phyloP scores from a whole-genome alignment of 2,888 invertebrate genomes.

The Hyposoter dolosus region DNA sequence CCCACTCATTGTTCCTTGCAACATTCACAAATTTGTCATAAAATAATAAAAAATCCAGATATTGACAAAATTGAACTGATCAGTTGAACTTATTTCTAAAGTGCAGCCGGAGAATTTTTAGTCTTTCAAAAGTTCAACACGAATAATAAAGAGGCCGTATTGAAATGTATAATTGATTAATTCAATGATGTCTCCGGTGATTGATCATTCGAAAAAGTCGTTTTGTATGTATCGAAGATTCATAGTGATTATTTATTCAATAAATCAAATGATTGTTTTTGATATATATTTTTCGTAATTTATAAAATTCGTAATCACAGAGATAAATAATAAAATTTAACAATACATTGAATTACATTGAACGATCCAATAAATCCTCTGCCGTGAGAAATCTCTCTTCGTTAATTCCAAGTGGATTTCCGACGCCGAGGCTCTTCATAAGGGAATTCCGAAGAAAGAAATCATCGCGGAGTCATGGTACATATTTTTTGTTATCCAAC shows the following conservation, averaged over 20 bases:
- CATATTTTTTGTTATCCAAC: constrained; percentile 36
- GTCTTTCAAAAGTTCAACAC: not conserved
- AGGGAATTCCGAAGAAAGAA: constrained; percentile 42
- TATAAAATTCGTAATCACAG: constrained; percentile 46
- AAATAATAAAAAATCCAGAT: constrained; percentile 8
- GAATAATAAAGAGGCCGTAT: not conserved
- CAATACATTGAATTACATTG: constrained; percentile 33
- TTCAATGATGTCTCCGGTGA: not conserved
- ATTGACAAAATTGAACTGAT: not conserved
- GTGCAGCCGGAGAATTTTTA: not conserved
- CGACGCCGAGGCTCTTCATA: constrained; percentile 63
- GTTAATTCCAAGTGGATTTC: constrained; percentile 56
- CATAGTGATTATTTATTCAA: constrained; percentile 47
- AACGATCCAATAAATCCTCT: constrained; percentile 16
- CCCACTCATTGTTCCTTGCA: constrained; percentile 68
- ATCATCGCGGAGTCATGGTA: constrained; percentile 30
- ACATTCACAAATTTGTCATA: constrained; percentile 15
- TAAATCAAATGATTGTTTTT: constrained; percentile 23
- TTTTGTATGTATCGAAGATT: constrained; percentile 30
- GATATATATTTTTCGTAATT: constrained; percentile 22
- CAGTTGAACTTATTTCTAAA: not conserved
- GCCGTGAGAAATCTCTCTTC: constrained; percentile 3
- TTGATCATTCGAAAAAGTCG: constrained; percentile 8
- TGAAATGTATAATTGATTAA: not conserved
- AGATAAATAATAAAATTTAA: constrained; percentile 42